Conservation (phyloP, 2,113 vertebrate species). For the Aegithalos caudatus region DNA sequence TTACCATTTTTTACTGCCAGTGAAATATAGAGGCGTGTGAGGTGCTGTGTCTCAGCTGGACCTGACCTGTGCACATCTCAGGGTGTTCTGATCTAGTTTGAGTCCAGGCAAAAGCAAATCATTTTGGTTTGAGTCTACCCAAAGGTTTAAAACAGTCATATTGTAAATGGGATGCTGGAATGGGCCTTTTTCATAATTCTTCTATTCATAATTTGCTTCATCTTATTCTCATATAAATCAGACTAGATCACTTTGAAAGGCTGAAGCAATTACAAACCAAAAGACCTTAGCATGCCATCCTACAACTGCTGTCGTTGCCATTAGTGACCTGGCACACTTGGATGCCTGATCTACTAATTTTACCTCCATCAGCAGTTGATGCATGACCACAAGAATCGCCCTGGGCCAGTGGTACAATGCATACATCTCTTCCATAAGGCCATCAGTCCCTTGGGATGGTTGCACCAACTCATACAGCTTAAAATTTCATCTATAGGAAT, state of each 20-base stretch:
- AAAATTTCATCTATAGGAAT: background rate
- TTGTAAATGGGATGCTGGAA: background rate
- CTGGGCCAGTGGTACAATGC: fast-evolving
- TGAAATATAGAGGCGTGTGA: background rate
- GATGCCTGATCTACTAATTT: background rate
- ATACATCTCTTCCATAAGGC: background rate
- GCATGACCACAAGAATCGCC: background rate
- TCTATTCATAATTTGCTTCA: background rate
- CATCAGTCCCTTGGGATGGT: fast-evolving
- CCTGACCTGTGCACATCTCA: background rate
- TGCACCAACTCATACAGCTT: background rate
- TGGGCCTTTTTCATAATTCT: background rate
- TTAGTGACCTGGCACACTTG: background rate
- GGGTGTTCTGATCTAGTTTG: background rate
- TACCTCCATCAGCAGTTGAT: background rate
- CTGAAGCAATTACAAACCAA: background rate
- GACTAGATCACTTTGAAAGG: background rate
- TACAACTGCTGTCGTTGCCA: background rate
- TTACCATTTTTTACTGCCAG: background rate
- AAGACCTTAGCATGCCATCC: background rate
- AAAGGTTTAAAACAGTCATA: background rate
- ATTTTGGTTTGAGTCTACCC: background rate
- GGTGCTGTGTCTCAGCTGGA: background rate
- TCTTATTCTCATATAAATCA: background rate
- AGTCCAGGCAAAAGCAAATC: background rate